Evolutionary conservation across 1,140 invertebrate species (phyloP).

Genomic region (Drosophila bocqueti): DNA sequence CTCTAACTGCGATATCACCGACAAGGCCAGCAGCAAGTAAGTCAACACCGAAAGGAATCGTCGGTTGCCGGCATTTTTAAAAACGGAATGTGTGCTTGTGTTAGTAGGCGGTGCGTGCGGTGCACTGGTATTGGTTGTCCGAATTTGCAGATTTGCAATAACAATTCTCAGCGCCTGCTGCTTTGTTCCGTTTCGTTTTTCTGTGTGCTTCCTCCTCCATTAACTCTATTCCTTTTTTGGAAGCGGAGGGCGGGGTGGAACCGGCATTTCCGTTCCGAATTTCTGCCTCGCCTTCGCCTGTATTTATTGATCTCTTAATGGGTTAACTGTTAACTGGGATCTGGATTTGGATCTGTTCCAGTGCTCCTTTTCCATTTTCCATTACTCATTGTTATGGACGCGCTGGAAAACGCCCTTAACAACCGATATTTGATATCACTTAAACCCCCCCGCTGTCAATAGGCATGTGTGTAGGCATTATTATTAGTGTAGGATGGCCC

Average conservation of each 20-base stretch:
- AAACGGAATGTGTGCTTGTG: conserved; percentile 27
- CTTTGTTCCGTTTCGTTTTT: conserved; percentile 11
- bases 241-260: not conserved
- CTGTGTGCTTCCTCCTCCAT: conserved; percentile 5
- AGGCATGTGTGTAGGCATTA: conserved; percentile 6
- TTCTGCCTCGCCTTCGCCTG: conserved; percentile 9
- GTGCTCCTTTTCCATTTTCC: conserved; percentile 37
- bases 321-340: conserved; percentile 13
- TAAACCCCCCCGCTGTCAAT: conserved; percentile 29
- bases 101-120: conserved; percentile 2
- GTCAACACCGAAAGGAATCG: conserved; percentile 34
- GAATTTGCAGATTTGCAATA: conserved; percentile 50
- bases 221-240: conserved; percentile 12
- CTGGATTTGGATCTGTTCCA: conserved; percentile 17
- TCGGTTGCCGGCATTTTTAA: conserved; percentile 45
- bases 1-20: conserved; percentile 71
- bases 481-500: conserved; percentile 14
- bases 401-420: conserved; percentile 72
- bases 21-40: conserved; percentile 80
- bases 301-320: conserved; percentile 31
- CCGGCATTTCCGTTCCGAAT: conserved; percentile 46
- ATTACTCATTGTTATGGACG: conserved; percentile 52
- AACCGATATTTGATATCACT: conserved; percentile 62
- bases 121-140: conserved; percentile 16
- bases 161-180: conserved; percentile 15